Conservation (phyloP, 2,888 invertebrate species). For the Tipula vernalis region DNA sequence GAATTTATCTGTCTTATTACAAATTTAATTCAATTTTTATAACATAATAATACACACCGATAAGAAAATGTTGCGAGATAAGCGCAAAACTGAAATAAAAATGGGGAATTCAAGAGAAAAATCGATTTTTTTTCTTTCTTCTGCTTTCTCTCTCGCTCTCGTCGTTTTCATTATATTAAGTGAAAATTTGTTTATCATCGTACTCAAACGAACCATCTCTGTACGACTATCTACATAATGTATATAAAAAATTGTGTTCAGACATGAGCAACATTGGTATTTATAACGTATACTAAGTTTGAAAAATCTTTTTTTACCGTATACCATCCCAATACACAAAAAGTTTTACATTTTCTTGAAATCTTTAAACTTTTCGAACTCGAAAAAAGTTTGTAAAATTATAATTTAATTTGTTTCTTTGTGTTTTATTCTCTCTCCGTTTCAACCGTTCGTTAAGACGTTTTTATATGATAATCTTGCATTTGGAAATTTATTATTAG, state of each 20-base stretch:
- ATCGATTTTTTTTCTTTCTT: background rate
- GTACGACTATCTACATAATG: too few species aligned
- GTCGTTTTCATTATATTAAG: background rate
- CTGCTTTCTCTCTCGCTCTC: background rate
- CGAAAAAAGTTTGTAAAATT: background rate
- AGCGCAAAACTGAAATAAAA: background rate
- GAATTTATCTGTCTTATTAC: background rate
- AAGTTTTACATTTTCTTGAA: background rate
- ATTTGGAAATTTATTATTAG: background rate
- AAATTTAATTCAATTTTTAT: background rate
- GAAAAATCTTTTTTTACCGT: background rate
- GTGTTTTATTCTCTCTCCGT: background rate
- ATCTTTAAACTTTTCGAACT: background rate
- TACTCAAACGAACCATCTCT: background rate
- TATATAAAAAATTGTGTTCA: background rate
- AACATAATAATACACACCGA: background rate
- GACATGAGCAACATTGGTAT: background rate
- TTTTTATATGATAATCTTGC: background rate
- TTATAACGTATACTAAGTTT: background rate
- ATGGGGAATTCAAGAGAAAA: background rate
- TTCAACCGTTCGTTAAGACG: background rate
- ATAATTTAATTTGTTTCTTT: background rate
- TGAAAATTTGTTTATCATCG: background rate
- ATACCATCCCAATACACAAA: background rate
- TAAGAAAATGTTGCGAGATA: background rate